Evolutionary conservation across 2,797 vertebrate species (phyloP).

Genomic region (Podarcis lilfordi): DNA sequence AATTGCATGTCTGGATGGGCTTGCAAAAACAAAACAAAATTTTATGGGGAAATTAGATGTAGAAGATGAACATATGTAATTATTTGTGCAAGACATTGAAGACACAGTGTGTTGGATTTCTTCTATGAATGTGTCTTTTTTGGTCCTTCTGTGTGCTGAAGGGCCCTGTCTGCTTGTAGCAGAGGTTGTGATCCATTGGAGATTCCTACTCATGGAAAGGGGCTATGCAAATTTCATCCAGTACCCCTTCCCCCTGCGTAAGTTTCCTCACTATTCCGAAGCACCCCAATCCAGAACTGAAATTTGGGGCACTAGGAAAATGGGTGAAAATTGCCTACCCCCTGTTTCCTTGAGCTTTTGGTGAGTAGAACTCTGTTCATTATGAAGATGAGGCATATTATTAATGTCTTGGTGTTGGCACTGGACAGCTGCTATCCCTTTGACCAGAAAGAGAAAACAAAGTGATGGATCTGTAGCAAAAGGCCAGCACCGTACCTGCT

Average conservation of each 20-base stretch:
- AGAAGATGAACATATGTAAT: not conserved
- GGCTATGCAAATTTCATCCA: not conserved
- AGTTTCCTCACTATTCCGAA: not conserved
- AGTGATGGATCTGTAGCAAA: not conserved
- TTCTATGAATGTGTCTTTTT: not conserved
- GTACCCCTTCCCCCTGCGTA: not conserved
- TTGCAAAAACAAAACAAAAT: no score
- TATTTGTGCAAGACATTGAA: not conserved
- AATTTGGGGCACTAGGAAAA: not conserved
- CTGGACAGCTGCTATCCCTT: not conserved
- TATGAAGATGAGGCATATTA: no score
- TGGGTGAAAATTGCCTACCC: not conserved
- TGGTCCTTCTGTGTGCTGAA: not conserved
- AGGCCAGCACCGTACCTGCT: not conserved
- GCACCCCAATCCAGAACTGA: not conserved
- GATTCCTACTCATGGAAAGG: not conserved
- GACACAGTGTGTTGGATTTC: not conserved
- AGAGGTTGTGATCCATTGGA: not conserved
- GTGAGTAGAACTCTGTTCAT: no score
- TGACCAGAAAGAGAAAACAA: not conserved
- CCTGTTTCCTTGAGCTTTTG: no score
- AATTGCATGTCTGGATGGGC: no score
- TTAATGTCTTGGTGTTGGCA: not conserved
- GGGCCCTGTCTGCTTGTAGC: not conserved
- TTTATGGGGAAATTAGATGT: not conserved